Evolutionary conservation across 2,797 vertebrate species (phyloP), one percentile per base, ranked within the genome.

Genomic region (Hydrocynus forskahlii): DNA sequence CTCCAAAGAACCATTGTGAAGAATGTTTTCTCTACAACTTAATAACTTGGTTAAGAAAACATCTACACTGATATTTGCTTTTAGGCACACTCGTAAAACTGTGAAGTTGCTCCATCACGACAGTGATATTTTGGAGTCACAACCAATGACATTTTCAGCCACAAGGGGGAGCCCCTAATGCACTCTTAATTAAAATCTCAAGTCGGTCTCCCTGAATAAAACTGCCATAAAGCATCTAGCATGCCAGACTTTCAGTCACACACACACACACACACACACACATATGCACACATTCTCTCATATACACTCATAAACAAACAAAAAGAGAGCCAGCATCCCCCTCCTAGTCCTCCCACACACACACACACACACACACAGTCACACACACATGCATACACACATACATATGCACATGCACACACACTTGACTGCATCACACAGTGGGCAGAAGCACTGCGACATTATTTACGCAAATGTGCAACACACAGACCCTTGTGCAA

Each of bases 81-180:
- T 29, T 21, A 60, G 6, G 2, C 4, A 17, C n/a, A 55, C 23
- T 17, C 38, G 55, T 67, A 59, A 4, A 73, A 19, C 6, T 43
- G 57, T 55, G 40, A 12, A n/a, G 16, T 29, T 50, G 48, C 48
- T 3, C 29, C 29, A 50, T 8, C 35, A 6, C 10, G 16, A 35
- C 16, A 38, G 4, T 64, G 6, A 64, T 14, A 62, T 38, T 21
- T 7, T 54, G 14, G 12, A 67, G 52, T 48, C 64, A 23, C 2
- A 21, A 19, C n/a, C 21, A 66, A 75, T 72, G 29, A 70, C 64
- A 79, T 79, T 23, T 80, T 52, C 29, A 77, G 62, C 85, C 88
- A 89, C 74, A 78, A 89, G 88, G 80, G 86, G 89, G 89, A 85
- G 83, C 81, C 57, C 75, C 64, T 68, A 81, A 50, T 78, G 77